Evolutionary conservation across 2,113 vertebrate species (phyloP).

Genomic region (Polyodon spathula): DNA sequence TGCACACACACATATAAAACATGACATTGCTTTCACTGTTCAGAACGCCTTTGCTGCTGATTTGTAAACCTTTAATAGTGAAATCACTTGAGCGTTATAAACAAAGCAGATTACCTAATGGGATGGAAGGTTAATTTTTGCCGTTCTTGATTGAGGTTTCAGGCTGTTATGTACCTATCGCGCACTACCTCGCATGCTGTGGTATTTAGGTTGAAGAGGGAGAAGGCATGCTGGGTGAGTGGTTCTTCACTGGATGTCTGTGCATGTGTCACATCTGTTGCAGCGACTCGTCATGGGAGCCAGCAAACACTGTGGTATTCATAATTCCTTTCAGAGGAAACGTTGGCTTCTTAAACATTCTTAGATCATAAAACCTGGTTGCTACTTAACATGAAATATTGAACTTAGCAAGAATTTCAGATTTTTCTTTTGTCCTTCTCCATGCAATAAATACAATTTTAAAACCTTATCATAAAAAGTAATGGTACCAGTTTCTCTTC

Average conservation of each 20-base stretch:
- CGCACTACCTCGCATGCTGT: conserved; percentile 30
- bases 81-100: not conserved
- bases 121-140: conserved; percentile 23
- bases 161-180: conserved; percentile 29
- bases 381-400: too few species aligned
- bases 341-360: not conserved
- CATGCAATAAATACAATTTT: too few species aligned
- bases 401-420: too few species aligned
- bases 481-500: too few species aligned
- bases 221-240: conserved; percentile 35
- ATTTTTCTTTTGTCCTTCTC: too few species aligned
- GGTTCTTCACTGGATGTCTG: conserved; percentile 33
- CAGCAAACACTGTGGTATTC: conserved; percentile 44
- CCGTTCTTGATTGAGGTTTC: conserved; percentile 22
- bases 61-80: not conserved
- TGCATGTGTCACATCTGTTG: conserved; percentile 42
- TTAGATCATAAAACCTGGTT: too few species aligned
- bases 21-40: not conserved
- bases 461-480: too few species aligned
- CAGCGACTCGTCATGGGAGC: conserved; percentile 42
- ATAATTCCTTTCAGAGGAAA: conserved; percentile 50
- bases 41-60: not conserved
- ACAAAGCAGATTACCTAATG: not conserved
- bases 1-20: too few species aligned
- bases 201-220: conserved; percentile 39